phyloP scores from a whole-genome alignment of 2,888 invertebrate genomes.

The Thumatha senex region DNA sequence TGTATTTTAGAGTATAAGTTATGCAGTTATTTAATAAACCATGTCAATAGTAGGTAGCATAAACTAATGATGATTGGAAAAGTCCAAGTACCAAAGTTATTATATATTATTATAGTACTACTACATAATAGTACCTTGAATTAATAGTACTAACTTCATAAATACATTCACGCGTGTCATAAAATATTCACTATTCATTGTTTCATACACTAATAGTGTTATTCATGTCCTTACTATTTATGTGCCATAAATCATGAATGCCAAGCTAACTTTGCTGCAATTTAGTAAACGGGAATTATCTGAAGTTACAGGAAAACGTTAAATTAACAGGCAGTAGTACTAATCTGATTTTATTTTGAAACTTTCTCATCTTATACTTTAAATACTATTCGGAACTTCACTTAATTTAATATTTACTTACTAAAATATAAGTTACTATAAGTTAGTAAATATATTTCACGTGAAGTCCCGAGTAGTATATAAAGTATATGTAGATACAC shows the following conservation, averaged over 20 bases:
- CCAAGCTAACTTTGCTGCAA: neutral
- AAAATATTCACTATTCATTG: slow-evolving; percentile 18
- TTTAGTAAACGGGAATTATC: slow-evolving; percentile 1
- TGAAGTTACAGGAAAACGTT: slow-evolving; percentile 1
- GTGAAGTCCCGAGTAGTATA: no score
- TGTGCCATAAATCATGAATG: slow-evolving; percentile 5
- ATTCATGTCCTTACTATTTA: slow-evolving; percentile 6
- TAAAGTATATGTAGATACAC: no score
- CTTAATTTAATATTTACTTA: no score
- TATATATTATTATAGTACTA: neutral
- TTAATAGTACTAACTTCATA: slow-evolving; percentile 1
- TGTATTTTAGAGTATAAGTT: no score
- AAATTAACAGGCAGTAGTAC: neutral
- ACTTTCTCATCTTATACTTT: no score
- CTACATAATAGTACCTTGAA: neutral
- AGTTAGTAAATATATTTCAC: no score
- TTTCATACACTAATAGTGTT: slow-evolving; percentile 12
- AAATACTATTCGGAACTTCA: no score
- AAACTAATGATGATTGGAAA: neutral
- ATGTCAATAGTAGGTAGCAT: no score
- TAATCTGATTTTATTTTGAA: no score
- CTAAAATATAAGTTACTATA: no score
- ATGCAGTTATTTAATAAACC: no score
- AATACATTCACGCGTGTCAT: slow-evolving; percentile 2
- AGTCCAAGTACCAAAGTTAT: no score